These are phyloP conservation scores for Brachyalestes nurse DNA, from an alignment of 2,797 vertebrate genomes.

Conservation along the genomic window DNA sequence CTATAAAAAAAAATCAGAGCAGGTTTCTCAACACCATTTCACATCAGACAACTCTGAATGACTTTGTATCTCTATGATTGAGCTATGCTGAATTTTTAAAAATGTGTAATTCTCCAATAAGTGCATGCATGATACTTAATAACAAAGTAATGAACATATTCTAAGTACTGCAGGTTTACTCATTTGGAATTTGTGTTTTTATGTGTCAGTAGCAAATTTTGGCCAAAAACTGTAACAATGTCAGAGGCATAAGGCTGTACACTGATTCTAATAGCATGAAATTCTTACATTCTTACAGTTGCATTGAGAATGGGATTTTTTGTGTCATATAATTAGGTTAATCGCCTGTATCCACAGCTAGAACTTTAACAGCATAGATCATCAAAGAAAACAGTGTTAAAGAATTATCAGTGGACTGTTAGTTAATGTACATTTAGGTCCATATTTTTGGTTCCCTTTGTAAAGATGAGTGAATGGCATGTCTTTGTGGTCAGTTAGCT, in stretches of 20 bases:
- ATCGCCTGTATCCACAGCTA: neutral
- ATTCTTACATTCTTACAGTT: neutral
- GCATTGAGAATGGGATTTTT: neutral
- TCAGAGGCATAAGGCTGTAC: neutral
- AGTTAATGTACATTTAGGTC: no score
- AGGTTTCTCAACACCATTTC: no score
- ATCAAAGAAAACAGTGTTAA: neutral
- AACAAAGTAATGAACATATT: neutral
- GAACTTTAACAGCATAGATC: neutral
- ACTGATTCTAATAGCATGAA: neutral
- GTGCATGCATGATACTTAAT: no score
- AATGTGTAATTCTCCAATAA: no score
- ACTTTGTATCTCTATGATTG: no score
- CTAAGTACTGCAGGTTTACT: neutral
- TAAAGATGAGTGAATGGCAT: no score
- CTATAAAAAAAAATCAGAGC: no score
- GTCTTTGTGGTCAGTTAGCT: no score
- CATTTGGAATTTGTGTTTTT: neutral
- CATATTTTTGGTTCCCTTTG: no score
- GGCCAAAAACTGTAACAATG: neutral
- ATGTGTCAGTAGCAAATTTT: no score
- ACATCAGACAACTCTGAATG: no score
- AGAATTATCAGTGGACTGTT: neutral
- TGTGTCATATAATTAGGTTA: neutral
- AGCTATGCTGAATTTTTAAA: no score